Base-by-base conservation (phyloP, 2,797 vertebrate species). In the Rhinichthys osculus region DNA sequence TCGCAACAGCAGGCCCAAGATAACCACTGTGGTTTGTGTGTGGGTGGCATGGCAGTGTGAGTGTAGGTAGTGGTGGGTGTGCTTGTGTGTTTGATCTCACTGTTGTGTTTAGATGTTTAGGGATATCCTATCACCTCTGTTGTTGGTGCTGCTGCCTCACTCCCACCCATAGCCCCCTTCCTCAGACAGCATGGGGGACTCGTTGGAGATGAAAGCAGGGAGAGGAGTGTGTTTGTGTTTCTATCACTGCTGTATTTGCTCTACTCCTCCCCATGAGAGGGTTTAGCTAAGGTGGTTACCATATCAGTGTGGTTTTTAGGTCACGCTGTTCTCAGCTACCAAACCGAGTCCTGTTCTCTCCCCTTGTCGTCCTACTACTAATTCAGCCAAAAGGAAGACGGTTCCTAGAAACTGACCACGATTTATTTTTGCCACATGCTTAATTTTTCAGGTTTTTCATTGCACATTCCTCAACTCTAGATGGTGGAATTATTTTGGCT, bases 91-190 rank as follows among this genome's bases (percentile, higher is more conserved):
- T 95, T 95, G 93, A 95, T 95, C 93, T 95, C 80, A 88, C 90
- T 95, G 93, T 95, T 95, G 92, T 95, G 94, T 95, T 96, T 95
- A 95, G 94, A 95, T 95, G 94, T 95, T 95, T 93, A 90, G 92
- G 93, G 94, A 95, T 95, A 95, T 95, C 94, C 94, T 95, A 95
- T 96, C 94, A 95, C 95, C 94, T 95, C 92, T 93, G 91, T 93
- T 93, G 92, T 94, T 91, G 87, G 92, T 95, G 93, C 82, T 92
- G 93, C 93, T 93, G 92, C 91, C 86, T 86, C 90, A 91, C 93
- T 81, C 47, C 69, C 54, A 86, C 76, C 79, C 52, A 17, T n/a
- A 85, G 40, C 76, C 81, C 70, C 66, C 76, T 83, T 82, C 82
- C 62, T 82, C 69, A 79, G 92, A 92, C 70, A 71, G 64, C 80